Evolutionary conservation across 2,888 invertebrate species (phyloP).

Genomic region (Prostheceraeus crozeri): DNA sequence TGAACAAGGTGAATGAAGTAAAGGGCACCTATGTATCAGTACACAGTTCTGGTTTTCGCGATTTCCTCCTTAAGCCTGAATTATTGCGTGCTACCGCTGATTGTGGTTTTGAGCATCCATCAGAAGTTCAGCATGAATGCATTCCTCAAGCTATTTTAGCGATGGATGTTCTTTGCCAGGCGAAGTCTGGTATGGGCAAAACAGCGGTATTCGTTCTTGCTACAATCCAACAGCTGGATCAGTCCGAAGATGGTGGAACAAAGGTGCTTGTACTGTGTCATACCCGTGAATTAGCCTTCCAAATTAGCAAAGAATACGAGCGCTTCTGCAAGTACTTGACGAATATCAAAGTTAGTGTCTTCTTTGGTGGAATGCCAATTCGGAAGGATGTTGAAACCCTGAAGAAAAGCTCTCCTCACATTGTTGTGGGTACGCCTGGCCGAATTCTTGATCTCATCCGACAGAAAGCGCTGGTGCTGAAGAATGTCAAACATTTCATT

Average conservation of each 20-base stretch:
- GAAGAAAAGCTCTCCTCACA: slow-evolving; percentile 90
- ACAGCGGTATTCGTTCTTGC: slow-evolving; percentile 98
- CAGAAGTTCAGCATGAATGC: slow-evolving; percentile 99
- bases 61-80: slow-evolving; percentile 84
- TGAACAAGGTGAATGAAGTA: slow-evolving; percentile 68
- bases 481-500: slow-evolving; percentile 94
- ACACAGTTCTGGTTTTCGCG: slow-evolving; percentile 95
- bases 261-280: slow-evolving; percentile 87
- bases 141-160: slow-evolving; percentile 96
- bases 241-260: slow-evolving; percentile 74
- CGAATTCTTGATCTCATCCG: slow-evolving; percentile 86
- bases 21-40: slow-evolving; percentile 70
- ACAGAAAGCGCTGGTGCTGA: slow-evolving; percentile 77
- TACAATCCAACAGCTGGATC: slow-evolving; percentile 91
- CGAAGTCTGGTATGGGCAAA: slow-evolving; percentile 99
- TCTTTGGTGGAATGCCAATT: slow-evolving; percentile 93
- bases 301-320: slow-evolving; percentile 98
- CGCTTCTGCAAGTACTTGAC: slow-evolving; percentile 98
- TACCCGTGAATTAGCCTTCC: slow-evolving; percentile 95
- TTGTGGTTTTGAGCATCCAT: slow-evolving; percentile 98
- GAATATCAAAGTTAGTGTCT: slow-evolving; percentile 78
- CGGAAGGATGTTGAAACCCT: slow-evolving; percentile 92
- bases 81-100: slow-evolving; percentile 92
- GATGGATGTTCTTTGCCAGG: slow-evolving; percentile 98
- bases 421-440: slow-evolving; percentile 97